Base-by-base conservation (phyloP, 2,888 invertebrate species). In the Melinaea marsaeus region DNA sequence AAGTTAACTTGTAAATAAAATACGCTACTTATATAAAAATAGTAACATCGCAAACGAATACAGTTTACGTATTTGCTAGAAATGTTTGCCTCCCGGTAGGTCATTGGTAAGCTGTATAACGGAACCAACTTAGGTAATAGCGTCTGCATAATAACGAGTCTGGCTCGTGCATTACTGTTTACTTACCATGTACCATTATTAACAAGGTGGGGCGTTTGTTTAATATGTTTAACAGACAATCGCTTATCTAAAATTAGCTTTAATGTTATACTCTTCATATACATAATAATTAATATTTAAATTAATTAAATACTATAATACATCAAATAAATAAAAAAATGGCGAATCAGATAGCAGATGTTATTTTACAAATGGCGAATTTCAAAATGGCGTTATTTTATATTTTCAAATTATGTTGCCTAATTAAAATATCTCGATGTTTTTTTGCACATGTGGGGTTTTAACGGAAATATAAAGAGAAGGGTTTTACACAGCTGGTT, bases 121-220 rank as follows among this genome's bases (percentile, higher is more conserved):
- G 75, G 74, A 64, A 67, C 65, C 60, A 62, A 66, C 65, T 70
- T 73, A 70, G 64, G 71, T 69, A 67, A 71, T 71, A 73, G 66
- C 67, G 66, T 67, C 73, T 71, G 75, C 74, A 75, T 74, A 69
- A 67, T 61, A 75, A 75, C 72, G 66, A 74, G 68, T 66, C 64
- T 32, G 22, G 32, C 32, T 51, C 51, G 32, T 51, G 51, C 51
- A 51, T 22, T 51, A 51, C 32, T 51, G 32, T 51, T 51, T 51
- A 32, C 32, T 42, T 7, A 42, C 42, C 9, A 42, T 42, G 42
- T 42, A 42, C 42, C 42, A 9, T 42, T 42, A 42, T 7, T 9
- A 3, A 9, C 42, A 42, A 42, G 42, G 42, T 42, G 42, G 1
- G 42, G 42, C 11, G 7, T 9, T 37, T 9, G 42, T 9, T 11